Percentiles rank a stretch among this genome's conserved stretches.
These are phyloP conservation scores for Apodemia duryi DNA, from an alignment of 2,888 invertebrate genomes.

Conservation along the genomic window DNA sequence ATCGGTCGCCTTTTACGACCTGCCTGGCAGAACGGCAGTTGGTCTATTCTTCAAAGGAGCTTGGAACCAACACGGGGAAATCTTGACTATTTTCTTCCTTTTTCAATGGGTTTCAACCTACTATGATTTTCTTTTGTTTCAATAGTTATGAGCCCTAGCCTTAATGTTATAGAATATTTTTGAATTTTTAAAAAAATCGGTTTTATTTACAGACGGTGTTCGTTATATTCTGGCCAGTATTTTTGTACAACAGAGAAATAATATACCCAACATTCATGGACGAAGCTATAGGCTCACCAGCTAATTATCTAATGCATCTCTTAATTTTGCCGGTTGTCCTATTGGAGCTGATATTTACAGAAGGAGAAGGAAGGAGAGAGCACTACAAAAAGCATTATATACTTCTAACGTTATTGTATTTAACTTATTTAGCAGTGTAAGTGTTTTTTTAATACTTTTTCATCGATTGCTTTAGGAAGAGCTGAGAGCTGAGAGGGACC, in stretches of 20 bases:
- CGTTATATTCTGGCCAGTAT: constrained; percentile 58
- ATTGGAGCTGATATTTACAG: constrained; percentile 49
- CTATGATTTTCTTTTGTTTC: too few relatives aligned
- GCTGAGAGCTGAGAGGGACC: too few relatives aligned
- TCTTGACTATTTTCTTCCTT: too few relatives aligned
- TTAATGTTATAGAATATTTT: too few relatives aligned
- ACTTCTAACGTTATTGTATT: constrained; percentile 37
- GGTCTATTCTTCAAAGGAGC: too few relatives aligned
- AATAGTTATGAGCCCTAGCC: too few relatives aligned
- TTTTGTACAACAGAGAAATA: constrained; percentile 47
- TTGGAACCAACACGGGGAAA: too few relatives aligned
- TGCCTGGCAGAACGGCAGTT: too few relatives aligned
- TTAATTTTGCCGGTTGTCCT: constrained; percentile 46
- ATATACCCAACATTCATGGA: constrained; percentile 54
- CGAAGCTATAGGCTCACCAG: constrained; percentile 39
- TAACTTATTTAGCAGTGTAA: constrained; percentile 51
- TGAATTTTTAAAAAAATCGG: too few relatives aligned
- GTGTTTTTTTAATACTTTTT: constrained; percentile 33
- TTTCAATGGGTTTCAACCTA: too few relatives aligned
- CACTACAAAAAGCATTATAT: constrained; percentile 39
- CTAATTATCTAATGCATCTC: constrained; percentile 61
- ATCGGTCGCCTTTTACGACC: too few relatives aligned
- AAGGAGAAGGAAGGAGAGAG: constrained; percentile 42
- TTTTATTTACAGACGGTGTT: constrained; percentile 47
- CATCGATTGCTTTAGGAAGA: too few relatives aligned